Evolutionary conservation across 2,888 invertebrate genomes (phyloP), one percentile per base, ranked within the genome.

Genomic region (Cetonia aurata): DNA sequence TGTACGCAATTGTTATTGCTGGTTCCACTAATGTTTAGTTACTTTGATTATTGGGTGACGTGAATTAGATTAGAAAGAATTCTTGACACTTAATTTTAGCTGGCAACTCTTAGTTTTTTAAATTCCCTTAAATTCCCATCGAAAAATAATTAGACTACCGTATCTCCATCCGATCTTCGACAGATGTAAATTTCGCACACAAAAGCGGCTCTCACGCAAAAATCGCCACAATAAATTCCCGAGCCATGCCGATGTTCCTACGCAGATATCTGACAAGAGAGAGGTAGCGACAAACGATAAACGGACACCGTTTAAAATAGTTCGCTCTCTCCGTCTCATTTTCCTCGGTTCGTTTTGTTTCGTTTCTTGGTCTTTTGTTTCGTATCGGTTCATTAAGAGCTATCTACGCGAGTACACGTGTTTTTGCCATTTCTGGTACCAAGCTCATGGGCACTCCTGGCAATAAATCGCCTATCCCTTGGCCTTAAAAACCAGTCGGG

Each of bases 361-460:
- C 62, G 50, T 65, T 65, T 65, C 62, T 65, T 50, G 62, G 62
- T 56, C 68, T 68, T 70, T 70, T 68, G 68, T 70, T 62, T 70
- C 55, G 44, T 37, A 53, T 62, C 79, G 80, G 81, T 80, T 81
- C 81, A 82, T 82, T 82, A 82, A 77, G 78, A 79, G 77, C 78
- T 82, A 82, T 82, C 81, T 80, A 78, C 78, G 79, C 76, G 77
- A 80, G 78, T 81, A 82, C 82, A 82, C 80, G 80, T 83, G 82
- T 82, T 83, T 82, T 81, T 80, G 77, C 83, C 82, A 81, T 82
- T 82, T 82, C 80, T 81, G 82, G 82, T 75, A 77, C 75, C 75
- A 72, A 76, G 75, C 76, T 78, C 75, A 78, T 77, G 77, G 10
- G 78, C 74, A 71, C 69, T 73, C 19, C 46, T 52, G 76, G 79